A percentile compares a stretch with the other conserved stretches of the same genome.
Conservation (phyloP, 2,888 invertebrate genomes). For the Notodonta dromedarius region DNA sequence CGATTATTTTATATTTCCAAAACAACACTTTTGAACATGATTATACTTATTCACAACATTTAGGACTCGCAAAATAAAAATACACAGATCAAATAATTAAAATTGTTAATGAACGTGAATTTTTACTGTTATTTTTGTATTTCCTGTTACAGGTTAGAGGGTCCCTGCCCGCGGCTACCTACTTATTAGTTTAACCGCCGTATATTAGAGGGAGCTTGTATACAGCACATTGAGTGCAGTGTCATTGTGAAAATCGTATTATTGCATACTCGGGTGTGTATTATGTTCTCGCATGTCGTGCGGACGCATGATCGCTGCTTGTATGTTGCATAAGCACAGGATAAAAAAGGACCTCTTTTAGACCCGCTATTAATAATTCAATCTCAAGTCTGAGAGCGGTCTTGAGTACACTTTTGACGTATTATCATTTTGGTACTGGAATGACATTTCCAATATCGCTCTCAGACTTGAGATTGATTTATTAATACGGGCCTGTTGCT, state of each 20-base stretch:
- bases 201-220: constrained; percentile 19
- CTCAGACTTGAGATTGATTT: too few relatives aligned
- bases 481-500: too few relatives aligned
- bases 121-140: constrained; percentile 21
- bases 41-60: constrained; percentile 28
- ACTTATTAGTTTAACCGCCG: constrained; percentile 11
- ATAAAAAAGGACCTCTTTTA: too few relatives aligned
- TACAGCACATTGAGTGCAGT: constrained; percentile 43
- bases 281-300: constrained; percentile 28
- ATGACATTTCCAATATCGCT: too few relatives aligned
- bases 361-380: too few relatives aligned
- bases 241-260: constrained; percentile 37
- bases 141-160: constrained; percentile 33
- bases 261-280: constrained; percentile 37
- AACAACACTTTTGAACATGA: constrained; percentile 17
- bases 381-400: not conserved
- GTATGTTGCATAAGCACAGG: not conserved
- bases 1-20: too few relatives aligned
- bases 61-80: constrained; percentile 18
- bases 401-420: too few relatives aligned
- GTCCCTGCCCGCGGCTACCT: constrained; percentile 29
- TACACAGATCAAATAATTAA: constrained; percentile 16
- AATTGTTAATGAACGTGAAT: constrained; percentile 27
- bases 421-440: too few relatives aligned
- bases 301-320: not conserved